Evolutionary conservation across 2,888 invertebrate species (phyloP), one percentile per base, ranked within the genome.

Genomic region (Aricia artaxerxes): DNA sequence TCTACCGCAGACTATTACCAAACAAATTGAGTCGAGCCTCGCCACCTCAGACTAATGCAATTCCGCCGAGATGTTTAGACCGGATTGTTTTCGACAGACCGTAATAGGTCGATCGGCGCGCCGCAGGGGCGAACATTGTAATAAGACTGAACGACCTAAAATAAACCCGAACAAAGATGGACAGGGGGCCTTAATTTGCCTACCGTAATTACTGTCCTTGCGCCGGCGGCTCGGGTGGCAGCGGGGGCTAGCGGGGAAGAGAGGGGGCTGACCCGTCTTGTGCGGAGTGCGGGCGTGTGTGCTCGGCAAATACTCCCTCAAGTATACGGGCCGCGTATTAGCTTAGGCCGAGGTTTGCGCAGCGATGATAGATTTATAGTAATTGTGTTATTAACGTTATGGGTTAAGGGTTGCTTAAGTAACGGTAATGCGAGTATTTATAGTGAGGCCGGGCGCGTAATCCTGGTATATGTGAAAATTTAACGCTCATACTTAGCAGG

Each of bases 121-220:
- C 93, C 93, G 92, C 92, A 92, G 94, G 94, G 94, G 93, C 91
- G 92, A 89, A 93, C 94, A 93, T 93, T 94, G 94, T 94, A 94
- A 93, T 93, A 93, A 93, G 93, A 93, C 90, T 90, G 90, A 93
- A 93, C 91, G 93, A 93, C 92, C 92, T 92, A 92, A 93, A 94
- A 94, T 93, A 94, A 94, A 93, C 94, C 91, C 85, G 89, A 85
- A 92, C 91, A 92, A 92, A 92, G 93, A 93, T 92, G 93, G 93
- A 92, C 92, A 92, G 87, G 88, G 89, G 87, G 85, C 85, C 95
- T 94, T 94, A 94, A 95, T 95, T 95, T 95, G 95, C 95, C 94
- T 94, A 94, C 94, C 93, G 94, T 95, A 95, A 95, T 95, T 95
- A 94, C 95, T 94, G 94, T 94, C 94, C 93, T 93, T 92, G 90